Evolutionary conservation across 2,797 vertebrate genomes (phyloP).

Genomic region (Girardinus metallicus): DNA sequence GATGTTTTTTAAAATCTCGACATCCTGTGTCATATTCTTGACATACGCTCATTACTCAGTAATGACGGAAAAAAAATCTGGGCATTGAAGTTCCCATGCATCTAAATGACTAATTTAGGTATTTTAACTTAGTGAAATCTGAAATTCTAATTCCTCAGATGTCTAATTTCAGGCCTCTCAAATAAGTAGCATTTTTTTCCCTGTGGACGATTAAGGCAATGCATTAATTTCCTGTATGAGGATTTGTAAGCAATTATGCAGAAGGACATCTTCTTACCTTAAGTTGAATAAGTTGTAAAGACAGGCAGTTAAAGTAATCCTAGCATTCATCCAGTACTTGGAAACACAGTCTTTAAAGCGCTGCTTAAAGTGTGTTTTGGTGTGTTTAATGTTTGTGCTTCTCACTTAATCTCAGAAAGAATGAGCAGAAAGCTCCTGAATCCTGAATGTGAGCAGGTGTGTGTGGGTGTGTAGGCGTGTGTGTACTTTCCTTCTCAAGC

Average conservation of each 20-base stretch:
- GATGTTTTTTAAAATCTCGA: not conserved
- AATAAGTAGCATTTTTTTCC: conserved; percentile 64
- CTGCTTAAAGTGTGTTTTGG: conserved; percentile 47
- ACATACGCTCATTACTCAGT: conserved; percentile 10
- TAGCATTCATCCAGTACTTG: conserved; percentile 59
- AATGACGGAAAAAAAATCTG: too few relatives aligned
- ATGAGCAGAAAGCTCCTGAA: conserved; percentile 22
- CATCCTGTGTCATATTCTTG: conserved; percentile 37
- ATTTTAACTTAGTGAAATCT: conserved; percentile 65
- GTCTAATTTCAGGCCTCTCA: conserved; percentile 59
- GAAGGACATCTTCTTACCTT: conserved; percentile 68
- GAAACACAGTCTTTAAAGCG: conserved; percentile 59
- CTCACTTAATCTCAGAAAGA: conserved; percentile 26
- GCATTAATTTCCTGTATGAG: conserved; percentile 76
- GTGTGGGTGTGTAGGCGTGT: not conserved
- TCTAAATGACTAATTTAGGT: conserved; percentile 58
- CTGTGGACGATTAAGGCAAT: conserved; percentile 58
- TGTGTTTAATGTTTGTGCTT: conserved; percentile 36
- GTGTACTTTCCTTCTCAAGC: conserved; percentile 10
- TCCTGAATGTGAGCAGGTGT: conserved; percentile 10
- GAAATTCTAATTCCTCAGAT: conserved; percentile 65
- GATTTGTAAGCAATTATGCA: conserved; percentile 78
- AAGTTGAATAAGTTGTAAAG: conserved; percentile 71
- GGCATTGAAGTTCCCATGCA: not conserved
- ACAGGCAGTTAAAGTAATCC: conserved; percentile 69